phyloP scores from a whole-genome alignment of 2,113 vertebrate species.

The Eretmochelys imbricata region DNA sequence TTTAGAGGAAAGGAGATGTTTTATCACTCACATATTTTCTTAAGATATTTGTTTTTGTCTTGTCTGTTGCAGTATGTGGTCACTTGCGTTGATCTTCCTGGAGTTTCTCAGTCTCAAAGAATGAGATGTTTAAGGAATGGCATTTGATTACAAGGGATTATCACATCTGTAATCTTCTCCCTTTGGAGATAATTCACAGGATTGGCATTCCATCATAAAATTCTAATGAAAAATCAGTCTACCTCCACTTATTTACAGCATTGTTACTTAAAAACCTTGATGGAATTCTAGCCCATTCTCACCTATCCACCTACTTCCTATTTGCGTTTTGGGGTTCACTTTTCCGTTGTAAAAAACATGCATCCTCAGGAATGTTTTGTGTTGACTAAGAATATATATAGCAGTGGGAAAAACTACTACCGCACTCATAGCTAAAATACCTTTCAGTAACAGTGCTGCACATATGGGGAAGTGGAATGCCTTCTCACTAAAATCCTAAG shows the following conservation, averaged over 20 bases:
- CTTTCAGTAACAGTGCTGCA: background rate
- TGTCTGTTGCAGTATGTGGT: background rate
- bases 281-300: background rate
- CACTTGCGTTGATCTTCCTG: background rate
- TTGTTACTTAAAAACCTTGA: background rate
- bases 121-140: no score
- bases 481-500: background rate
- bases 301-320: background rate
- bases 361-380: background rate
- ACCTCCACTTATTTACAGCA: accelerated
- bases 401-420: background rate
- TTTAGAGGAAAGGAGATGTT: background rate
- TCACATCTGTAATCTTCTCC: background rate
- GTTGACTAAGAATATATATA: background rate
- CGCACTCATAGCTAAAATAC: background rate
- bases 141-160: background rate
- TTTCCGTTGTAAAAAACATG: background rate
- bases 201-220: background rate
- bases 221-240: accelerated
- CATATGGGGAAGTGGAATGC: background rate
- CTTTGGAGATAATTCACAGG: background rate
- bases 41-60: background rate
- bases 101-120: background rate
- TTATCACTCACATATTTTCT: background rate
- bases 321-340: background rate